Base-by-base conservation (phyloP, 2,797 vertebrate genomes). In the Microctenopoma lineatum region DNA sequence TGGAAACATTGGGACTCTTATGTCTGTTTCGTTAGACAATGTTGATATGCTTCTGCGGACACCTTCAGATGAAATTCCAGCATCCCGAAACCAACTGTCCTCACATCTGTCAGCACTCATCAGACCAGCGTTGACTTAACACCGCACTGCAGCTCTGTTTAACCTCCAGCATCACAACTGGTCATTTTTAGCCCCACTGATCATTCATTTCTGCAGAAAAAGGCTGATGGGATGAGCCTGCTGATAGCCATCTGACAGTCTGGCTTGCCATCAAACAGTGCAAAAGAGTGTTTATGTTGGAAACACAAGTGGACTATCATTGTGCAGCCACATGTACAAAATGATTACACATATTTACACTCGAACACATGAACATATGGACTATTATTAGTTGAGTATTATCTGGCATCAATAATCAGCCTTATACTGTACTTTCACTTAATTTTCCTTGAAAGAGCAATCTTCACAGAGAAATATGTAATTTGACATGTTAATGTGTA, bases 101-200 rank as follows among this genome's bases (percentile, higher is more conserved):
- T 69, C 72, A 41, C 45, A 18, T 59, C 65, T 72, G 70, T 83
- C 83, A 63, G 55, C 1, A 3, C 52, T 70, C 45, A 63, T 76
- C 72, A 74, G n/a, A 63, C 18, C 27, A 55, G 16, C 2, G 3
- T 39, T 50, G 44, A 67, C 47, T 57, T 67, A 68, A 59, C 47
- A 18, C 46, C 6, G 47, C 27, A 13, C 38, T 46, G 62, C 54
- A 53, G 41, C 56, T 71, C 32, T 54, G 7, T 56, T 66, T 73
- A 73, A 73, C 66, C 66, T 57, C 58, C 57, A 58, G 63, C 66
- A 57, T 64, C 63, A 55, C 53, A 67, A 66, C 59, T 67, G 67
- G 76, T 71, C 38, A 66, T 57, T 70, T 59, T 63, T 18, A 79
- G 71, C 45, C 53, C 32, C 1, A 55, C 29, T 58, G 60, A 69